phyloP scores from a whole-genome alignment of 2,113 vertebrate species.

The Microtus oregoni region DNA sequence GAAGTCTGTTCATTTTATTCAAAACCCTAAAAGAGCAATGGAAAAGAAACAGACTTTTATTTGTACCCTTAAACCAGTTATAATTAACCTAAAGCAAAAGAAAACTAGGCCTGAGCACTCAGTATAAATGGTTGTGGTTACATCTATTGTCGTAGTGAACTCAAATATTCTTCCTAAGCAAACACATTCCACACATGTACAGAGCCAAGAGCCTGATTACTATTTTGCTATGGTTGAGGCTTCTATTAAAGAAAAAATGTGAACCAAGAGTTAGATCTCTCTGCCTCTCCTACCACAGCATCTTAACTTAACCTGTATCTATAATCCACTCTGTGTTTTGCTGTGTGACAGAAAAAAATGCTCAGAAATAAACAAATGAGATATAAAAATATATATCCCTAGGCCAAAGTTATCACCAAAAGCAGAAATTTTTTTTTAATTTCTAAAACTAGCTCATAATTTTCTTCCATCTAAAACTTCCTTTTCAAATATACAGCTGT shows the following conservation, averaged over 20 bases:
- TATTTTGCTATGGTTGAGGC: background rate
- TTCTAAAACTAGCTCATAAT: background rate
- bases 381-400: background rate
- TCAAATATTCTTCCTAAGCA: background rate
- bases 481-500: background rate
- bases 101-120: background rate
- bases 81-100: constrained; percentile 38
- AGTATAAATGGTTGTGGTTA: background rate
- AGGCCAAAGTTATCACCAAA: background rate
- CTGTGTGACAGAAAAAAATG: background rate
- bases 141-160: background rate
- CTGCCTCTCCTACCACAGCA: background rate
- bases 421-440: background rate
- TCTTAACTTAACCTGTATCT: background rate
- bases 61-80: background rate
- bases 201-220: background rate
- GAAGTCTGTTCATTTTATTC: background rate
- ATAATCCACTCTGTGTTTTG: background rate
- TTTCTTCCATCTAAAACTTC: constrained; percentile 36
- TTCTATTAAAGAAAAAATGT: background rate
- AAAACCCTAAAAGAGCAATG: background rate
- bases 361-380: constrained; percentile 2
- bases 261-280: background rate
- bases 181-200: background rate
- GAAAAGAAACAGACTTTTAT: background rate